Conservation (phyloP, 1,140 invertebrate species). For the Heliconius eleuchia region DNA sequence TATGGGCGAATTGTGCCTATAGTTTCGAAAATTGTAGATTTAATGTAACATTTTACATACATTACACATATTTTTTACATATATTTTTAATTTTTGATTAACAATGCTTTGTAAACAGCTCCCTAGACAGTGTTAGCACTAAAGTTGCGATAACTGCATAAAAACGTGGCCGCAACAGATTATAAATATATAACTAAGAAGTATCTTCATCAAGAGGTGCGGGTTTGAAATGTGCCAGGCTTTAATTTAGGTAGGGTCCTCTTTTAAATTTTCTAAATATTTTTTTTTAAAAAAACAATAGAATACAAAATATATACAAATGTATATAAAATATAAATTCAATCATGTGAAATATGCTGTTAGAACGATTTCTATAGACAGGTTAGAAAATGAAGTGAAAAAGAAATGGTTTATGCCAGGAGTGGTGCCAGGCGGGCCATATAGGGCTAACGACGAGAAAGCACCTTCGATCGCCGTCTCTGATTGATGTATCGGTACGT, state of each 20-base stretch:
- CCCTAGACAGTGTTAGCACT: not conserved
- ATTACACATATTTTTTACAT: too few relatives aligned
- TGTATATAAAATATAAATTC: constrained; percentile 12
- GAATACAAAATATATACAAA: not conserved
- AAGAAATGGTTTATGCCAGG: constrained; percentile 74
- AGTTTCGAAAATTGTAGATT: too few relatives aligned
- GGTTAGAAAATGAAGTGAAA: constrained; percentile 79
- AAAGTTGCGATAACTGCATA: not conserved
- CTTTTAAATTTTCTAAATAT: not conserved
- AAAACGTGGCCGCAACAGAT: not conserved
- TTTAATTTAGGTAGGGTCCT: not conserved
- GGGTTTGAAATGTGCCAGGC: too few relatives aligned
- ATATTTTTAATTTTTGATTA: not conserved
- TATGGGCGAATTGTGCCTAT: not conserved
- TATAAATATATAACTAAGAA: not conserved
- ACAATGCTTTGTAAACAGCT: not conserved
- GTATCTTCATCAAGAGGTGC: too few relatives aligned
- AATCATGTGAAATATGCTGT: constrained; percentile 64
- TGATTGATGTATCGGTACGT: constrained; percentile 70
- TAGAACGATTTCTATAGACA: constrained; percentile 76
- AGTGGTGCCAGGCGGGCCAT: constrained; percentile 71
- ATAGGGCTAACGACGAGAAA: constrained; percentile 81
- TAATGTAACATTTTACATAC: too few relatives aligned
- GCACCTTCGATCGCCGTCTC: constrained; percentile 67
- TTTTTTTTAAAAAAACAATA: not conserved